Evolutionary conservation across 1,140 invertebrate genomes (phyloP).

Genomic region (Drosophila persimilis): DNA sequence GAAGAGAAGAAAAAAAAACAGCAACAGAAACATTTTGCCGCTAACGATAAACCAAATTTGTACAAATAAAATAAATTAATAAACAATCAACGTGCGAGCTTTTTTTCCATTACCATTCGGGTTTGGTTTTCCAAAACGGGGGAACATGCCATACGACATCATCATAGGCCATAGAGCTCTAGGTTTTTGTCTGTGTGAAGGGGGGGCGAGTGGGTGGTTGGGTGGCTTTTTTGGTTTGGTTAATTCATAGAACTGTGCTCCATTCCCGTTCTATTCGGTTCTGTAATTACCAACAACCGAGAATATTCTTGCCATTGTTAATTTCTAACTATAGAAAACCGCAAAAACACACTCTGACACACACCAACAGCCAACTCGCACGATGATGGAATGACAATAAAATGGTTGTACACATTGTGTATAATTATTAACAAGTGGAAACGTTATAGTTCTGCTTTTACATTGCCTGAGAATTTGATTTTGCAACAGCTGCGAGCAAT

Average conservation of each 20-base stretch:
- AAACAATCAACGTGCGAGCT: conserved; percentile 59
- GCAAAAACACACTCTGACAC: neutral
- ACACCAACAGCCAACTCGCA: too few relatives aligned
- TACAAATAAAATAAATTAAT: conserved; percentile 55
- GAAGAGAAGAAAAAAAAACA: conserved; percentile 19
- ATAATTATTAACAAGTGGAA: too few relatives aligned
- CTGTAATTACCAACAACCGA: neutral
- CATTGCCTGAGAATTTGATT: too few relatives aligned
- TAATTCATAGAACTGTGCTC: conserved; percentile 31
- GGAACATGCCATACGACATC: conserved; percentile 7
- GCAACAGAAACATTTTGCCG: conserved; percentile 22
- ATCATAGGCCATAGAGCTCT: conserved; percentile 10
- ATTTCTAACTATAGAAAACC: conserved; percentile 1
- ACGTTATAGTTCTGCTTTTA: too few relatives aligned
- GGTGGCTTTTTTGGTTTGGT: neutral
- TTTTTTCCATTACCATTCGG: conserved; percentile 4
- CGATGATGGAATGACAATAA: too few relatives aligned
- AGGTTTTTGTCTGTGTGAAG: neutral
- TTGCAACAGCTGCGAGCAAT: too few relatives aligned
- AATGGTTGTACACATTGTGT: too few relatives aligned
- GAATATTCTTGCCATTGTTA: conserved; percentile 46
- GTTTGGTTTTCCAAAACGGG: conserved; percentile 26
- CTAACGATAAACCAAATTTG: conserved; percentile 50
- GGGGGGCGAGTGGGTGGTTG: neutral
- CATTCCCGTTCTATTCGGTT: conserved; percentile 2